Percentiles rank a stretch among this genome's conserved stretches.
These are phyloP conservation scores for Poecilobothrus nobilitatus DNA, from an alignment of 2,888 invertebrate genomes.

Conservation along the genomic window DNA sequence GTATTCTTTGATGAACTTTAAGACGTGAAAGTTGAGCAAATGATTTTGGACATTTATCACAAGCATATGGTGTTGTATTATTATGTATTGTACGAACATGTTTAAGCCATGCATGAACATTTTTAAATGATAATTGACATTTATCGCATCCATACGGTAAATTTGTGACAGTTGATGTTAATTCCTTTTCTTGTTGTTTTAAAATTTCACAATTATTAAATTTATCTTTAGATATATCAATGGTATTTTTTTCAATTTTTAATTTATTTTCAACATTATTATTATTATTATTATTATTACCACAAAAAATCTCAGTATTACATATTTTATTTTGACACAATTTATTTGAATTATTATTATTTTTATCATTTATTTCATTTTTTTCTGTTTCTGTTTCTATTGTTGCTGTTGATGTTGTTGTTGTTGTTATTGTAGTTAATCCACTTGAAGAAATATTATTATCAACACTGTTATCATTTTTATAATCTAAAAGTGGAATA, in stretches of 20 bases:
- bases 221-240: neutral
- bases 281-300: neutral
- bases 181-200: neutral
- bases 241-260: neutral
- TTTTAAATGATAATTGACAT: neutral
- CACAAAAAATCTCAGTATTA: neutral
- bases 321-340: neutral
- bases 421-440: too few species aligned
- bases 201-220: neutral
- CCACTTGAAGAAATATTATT: too few species aligned
- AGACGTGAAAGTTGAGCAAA: neutral
- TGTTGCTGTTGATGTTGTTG: too few species aligned
- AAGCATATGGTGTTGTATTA: neutral
- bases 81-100: neutral
- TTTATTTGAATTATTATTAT: too few species aligned
- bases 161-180: neutral
- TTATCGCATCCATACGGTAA: neutral
- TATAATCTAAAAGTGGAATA: too few species aligned
- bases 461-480: too few species aligned
- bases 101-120: neutral
- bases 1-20: conserved; percentile 7
- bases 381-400: too few species aligned
- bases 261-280: neutral
- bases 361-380: neutral
- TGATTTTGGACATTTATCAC: conserved; percentile 2